phyloP scores from a whole-genome alignment of 2,113 vertebrate species.

The Dryoscopus gambensis region DNA sequence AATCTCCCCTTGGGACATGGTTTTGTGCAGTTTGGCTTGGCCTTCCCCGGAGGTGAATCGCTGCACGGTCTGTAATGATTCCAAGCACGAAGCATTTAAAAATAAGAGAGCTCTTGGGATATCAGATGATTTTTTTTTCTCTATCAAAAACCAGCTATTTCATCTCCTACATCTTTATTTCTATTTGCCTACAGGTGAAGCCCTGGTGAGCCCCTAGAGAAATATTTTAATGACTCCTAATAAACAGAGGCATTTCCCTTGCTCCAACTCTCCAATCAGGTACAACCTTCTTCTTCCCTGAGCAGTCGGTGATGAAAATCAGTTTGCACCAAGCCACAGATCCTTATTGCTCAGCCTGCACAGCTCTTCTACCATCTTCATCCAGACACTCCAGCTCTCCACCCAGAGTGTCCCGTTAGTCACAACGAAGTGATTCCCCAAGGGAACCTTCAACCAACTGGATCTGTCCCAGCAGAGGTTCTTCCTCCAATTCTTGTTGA shows the following conservation, averaged over 20 bases:
- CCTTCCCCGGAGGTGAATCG: conserved; percentile 70
- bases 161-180: neutral
- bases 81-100: neutral
- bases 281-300: neutral
- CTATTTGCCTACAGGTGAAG: neutral
- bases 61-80: conserved; percentile 77
- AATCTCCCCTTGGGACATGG: conserved; percentile 91
- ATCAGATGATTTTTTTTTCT: neutral
- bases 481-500: neutral
- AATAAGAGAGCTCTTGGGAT: neutral
- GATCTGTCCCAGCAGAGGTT: neutral
- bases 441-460: neutral
- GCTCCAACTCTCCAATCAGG: neutral
- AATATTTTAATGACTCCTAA: neutral
- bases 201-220: neutral
- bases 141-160: neutral
- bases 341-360: neutral
- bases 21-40: conserved; percentile 83
- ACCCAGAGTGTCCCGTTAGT: neutral
- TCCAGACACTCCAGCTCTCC: neutral
- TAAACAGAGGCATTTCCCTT: neutral
- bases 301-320: neutral
- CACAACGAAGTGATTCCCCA: neutral
- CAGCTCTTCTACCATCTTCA: neutral
- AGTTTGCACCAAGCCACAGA: neutral